Percentiles rank a stretch among this genome's conserved stretches.
These are phyloP conservation scores for Myrmecobius fasciatus DNA, from an alignment of 2,113 vertebrate species.

Conservation along the genomic window DNA sequence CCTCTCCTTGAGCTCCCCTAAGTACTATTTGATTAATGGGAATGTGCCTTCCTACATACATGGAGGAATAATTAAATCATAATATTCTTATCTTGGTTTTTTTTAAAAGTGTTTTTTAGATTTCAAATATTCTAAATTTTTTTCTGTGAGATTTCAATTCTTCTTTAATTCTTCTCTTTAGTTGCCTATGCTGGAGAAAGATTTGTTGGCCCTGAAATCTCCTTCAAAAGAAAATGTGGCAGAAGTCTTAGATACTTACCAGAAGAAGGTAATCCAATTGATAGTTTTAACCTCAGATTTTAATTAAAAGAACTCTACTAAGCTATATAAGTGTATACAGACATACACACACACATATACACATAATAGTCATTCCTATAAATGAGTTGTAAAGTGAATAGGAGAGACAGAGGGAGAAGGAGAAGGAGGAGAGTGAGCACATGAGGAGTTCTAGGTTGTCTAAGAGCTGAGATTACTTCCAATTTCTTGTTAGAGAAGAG, in stretches of 20 bases:
- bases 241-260: conserved; percentile 89
- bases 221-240: conserved; percentile 88
- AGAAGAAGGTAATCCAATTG: conserved; percentile 86
- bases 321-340: background rate
- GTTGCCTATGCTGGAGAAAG: conserved; percentile 91
- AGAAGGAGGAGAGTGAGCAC: background rate
- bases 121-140: background rate
- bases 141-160: conserved; percentile 40
- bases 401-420: background rate
- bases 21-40: background rate
- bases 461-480: background rate
- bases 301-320: background rate
- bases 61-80: background rate
- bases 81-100: background rate
- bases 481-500: background rate
- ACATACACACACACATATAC: background rate
- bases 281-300: conserved; percentile 28
- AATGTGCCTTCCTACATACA: background rate
- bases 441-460: background rate
- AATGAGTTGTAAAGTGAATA: background rate
- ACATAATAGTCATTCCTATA: background rate
- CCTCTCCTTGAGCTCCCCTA: background rate
- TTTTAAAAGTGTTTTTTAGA: background rate
- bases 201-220: conserved; percentile 89
- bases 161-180: conserved; percentile 70